These are phyloP conservation scores for Illadopsis cleaveri DNA, from an alignment of 2,113 vertebrate species.

Conservation along the genomic window DNA sequence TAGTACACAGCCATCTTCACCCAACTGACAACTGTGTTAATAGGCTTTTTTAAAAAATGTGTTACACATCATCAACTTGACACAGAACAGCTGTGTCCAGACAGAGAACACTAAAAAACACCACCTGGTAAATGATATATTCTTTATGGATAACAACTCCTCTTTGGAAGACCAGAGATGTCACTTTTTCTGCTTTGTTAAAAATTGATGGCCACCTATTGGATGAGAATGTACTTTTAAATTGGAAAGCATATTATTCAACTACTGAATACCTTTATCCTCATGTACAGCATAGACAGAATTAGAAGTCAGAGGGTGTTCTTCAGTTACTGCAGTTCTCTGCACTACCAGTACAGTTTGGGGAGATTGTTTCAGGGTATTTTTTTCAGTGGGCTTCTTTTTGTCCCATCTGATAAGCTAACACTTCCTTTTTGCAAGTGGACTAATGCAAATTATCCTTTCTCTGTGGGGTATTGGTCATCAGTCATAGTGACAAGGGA, in stretches of 20 bases:
- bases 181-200: conserved; percentile 16
- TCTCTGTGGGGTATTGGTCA: not conserved
- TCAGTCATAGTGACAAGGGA: not conserved
- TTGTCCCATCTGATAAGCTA: not conserved
- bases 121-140: conserved; percentile 39
- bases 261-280: not conserved
- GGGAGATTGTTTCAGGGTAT: not conserved
- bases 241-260: conserved; percentile 1
- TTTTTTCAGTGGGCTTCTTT: not conserved
- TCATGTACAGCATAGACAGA: not conserved
- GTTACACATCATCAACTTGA: conserved; percentile 58
- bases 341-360: not conserved
- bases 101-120: conserved; percentile 29
- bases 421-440: not conserved
- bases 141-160: not conserved
- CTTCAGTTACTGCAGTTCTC: not conserved
- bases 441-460: not conserved
- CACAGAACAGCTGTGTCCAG: conserved; percentile 50
- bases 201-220: conserved; percentile 12
- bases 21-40: conserved; percentile 50
- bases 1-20: conserved; percentile 42
- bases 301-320: not conserved
- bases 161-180: conserved; percentile 2
- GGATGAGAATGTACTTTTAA: conserved; percentile 8
- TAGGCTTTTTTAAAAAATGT: conserved; percentile 55